Percentiles rank a stretch among this genome's conserved stretches.
Conservation (phyloP, 2,888 invertebrate species). For the Clepsis dumicolana region DNA sequence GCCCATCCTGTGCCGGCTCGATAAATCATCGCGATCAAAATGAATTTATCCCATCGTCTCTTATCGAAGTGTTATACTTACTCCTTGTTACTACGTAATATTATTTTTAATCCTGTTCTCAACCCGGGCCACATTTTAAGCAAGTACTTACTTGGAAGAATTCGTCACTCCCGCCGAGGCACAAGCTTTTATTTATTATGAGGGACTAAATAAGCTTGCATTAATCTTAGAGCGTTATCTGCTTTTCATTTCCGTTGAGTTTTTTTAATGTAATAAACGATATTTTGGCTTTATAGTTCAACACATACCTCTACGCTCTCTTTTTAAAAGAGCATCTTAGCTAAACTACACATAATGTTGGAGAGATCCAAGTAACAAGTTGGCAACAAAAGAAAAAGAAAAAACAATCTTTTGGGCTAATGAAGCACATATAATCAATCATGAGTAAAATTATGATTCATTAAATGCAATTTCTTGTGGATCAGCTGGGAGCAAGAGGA, state of each 20-base stretch:
- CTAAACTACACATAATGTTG: no score
- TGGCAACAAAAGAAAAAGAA: not conserved
- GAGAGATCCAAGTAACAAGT: not conserved
- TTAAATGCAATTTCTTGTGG: not conserved
- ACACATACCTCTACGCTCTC: not conserved
- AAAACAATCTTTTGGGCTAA: not conserved
- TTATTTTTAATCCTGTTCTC: constrained; percentile 32
- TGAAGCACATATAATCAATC: not conserved
- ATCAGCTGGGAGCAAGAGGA: not conserved
- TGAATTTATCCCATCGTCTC: constrained; percentile 63
- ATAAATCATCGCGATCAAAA: constrained; percentile 76
- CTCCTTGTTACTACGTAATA: constrained; percentile 53
- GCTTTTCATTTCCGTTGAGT: constrained; percentile 39
- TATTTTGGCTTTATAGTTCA: constrained; percentile 1
- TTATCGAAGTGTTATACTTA: constrained; percentile 62
- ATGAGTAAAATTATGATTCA: not conserved
- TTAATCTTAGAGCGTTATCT: constrained; percentile 43
- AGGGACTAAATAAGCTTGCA: constrained; percentile 41
- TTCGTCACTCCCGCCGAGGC: constrained; percentile 34
- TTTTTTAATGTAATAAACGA: constrained; percentile 35
- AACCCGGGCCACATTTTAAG: constrained; percentile 33
- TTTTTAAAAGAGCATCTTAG: not conserved
- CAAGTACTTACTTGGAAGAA: constrained; percentile 27
- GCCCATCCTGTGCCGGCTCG: constrained; percentile 58
- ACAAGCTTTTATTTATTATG: constrained; percentile 41